Percentiles rank a stretch among this genome's conserved stretches.
Conservation (phyloP, 1,140 invertebrate species). For the Ceratosolen fusciceps region DNA sequence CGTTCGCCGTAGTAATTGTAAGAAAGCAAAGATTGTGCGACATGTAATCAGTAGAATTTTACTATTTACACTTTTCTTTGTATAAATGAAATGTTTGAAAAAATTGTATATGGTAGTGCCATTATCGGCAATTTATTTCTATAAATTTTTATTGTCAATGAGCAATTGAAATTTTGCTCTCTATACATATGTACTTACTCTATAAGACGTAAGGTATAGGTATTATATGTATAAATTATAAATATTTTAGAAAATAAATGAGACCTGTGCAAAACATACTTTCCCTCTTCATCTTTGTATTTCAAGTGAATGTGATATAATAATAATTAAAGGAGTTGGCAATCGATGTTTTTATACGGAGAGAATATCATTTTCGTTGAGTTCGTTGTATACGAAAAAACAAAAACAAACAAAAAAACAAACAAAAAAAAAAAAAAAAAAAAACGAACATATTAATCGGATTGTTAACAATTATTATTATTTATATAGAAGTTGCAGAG, state of each 20-base stretch:
- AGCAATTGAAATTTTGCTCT: conserved; percentile 45
- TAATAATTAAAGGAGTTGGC: no score
- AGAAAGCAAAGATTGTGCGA: conserved; percentile 13
- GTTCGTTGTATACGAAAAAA: no score
- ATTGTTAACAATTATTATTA: no score
- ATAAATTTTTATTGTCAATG: conserved; percentile 35
- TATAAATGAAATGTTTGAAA: conserved; percentile 23
- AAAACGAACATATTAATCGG: no score
- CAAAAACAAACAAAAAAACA: no score
- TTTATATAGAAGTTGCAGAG: no score
- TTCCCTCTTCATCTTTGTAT: no score
- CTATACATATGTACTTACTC: conserved; percentile 49
- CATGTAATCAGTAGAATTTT: conserved; percentile 21
- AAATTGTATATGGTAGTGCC: conserved; percentile 47
- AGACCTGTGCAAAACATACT: neutral
- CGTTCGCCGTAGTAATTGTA: conserved; percentile 5
- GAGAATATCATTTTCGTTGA: no score
- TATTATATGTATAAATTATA: conserved; percentile 48
- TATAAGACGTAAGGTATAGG: conserved; percentile 48
- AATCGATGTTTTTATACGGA: no score
- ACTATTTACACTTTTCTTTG: conserved; percentile 14
- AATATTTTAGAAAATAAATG: conserved; percentile 45
- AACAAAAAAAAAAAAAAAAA: no score
- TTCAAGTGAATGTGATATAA: no score
- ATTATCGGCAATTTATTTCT: conserved; percentile 40